Conservation (phyloP, 2,888 invertebrate species). For the Dicyrtomina minuta region DNA sequence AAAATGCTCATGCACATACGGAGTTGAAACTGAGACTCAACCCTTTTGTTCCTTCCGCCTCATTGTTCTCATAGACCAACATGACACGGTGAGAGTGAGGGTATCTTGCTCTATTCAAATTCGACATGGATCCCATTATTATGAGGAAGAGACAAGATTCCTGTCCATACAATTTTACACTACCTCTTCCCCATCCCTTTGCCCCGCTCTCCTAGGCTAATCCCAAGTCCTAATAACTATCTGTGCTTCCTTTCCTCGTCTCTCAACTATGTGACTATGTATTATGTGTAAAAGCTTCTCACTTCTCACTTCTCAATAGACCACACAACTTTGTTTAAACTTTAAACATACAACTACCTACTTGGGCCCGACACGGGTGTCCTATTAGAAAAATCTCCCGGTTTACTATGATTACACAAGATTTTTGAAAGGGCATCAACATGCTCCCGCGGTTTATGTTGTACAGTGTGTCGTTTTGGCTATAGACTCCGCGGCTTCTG, state of each 20-base stretch:
- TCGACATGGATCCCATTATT: constrained; percentile 17
- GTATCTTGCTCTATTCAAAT: constrained; percentile 21
- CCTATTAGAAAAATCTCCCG: no score
- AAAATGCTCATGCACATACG: background rate
- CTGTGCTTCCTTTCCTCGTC: no score
- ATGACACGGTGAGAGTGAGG: constrained; percentile 23
- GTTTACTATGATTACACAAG: no score
- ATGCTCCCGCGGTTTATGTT: no score
- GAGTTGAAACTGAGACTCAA: background rate
- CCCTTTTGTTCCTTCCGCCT: constrained; percentile 30
- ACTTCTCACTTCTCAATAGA: background rate
- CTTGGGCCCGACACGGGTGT: no score
- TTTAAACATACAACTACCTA: no score
- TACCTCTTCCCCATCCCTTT: constrained; percentile 4
- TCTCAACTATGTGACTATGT: no score
- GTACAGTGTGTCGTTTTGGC: no score
- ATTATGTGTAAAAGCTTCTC: background rate
- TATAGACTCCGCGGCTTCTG: no score
- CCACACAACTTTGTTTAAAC: no score
- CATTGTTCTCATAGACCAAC: constrained; percentile 34
- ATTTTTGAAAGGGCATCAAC: no score
- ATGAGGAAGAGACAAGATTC: background rate
- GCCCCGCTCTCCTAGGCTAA: background rate
- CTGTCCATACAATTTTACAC: constrained; percentile 2
- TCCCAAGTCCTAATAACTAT: background rate